These are phyloP conservation scores for Axis porcinus DNA, from an alignment of 2,113 vertebrate species.

Conservation along the genomic window DNA sequence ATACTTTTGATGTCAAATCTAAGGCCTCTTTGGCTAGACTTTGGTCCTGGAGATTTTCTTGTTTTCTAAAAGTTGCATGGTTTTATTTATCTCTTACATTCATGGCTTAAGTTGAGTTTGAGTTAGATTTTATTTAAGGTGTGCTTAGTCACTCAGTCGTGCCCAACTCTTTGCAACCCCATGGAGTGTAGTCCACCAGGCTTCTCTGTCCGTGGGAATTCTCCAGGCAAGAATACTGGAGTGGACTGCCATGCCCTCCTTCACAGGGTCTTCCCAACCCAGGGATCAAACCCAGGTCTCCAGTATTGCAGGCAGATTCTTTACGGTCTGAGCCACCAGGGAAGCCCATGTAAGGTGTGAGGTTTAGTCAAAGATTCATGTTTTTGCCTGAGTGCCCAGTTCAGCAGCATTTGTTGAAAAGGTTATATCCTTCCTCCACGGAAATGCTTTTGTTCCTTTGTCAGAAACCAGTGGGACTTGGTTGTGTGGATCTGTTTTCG, in stretches of 20 bases:
- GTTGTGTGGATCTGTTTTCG: neutral
- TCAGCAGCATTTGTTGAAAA: neutral
- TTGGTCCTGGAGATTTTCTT: neutral
- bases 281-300: neutral
- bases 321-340: neutral
- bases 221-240: neutral
- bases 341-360: neutral
- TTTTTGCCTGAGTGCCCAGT: neutral
- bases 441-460: neutral
- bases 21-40: neutral
- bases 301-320: neutral
- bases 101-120: neutral
- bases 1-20: neutral
- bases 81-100: neutral
- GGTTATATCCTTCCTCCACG: neutral
- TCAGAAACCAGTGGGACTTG: neutral
- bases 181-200: neutral
- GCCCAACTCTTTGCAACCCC: neutral
- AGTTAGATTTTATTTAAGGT: neutral
- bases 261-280: neutral
- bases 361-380: neutral
- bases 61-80: neutral
- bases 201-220: neutral
- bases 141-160: neutral
- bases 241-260: neutral